A percentile compares a stretch with the other conserved stretches of the same genome.
These are phyloP conservation scores for Phoeniculus purpureus DNA, from an alignment of 2,797 vertebrate genomes.

Conservation along the genomic window DNA sequence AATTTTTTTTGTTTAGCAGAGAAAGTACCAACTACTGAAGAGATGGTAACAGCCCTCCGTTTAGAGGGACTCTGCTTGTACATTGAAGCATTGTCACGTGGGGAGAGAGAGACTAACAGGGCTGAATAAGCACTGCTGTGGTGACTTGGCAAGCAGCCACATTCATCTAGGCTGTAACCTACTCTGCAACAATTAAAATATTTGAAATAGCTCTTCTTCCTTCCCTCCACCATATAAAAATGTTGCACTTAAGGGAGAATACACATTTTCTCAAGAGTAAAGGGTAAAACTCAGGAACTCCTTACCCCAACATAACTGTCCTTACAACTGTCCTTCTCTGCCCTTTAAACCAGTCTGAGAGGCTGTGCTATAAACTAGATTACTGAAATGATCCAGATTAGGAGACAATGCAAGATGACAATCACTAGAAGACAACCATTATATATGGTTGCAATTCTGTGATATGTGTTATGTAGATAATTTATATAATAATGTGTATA, in stretches of 20 bases:
- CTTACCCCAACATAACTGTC: neutral
- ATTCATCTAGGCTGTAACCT: neutral
- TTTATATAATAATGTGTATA: too few species aligned
- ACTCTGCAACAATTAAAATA: neutral
- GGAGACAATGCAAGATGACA: neutral
- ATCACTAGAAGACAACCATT: neutral
- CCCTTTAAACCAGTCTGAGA: neutral
- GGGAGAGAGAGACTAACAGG: neutral
- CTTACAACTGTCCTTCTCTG: neutral
- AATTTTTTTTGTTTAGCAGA: constrained; percentile 11
- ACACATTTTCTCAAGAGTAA: neutral
- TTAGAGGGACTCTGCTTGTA: neutral
- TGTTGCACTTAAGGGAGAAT: neutral
- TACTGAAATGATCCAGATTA: neutral
- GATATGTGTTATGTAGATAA: too few species aligned
- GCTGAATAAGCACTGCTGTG: neutral
- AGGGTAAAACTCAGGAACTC: neutral
- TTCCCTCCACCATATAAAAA: neutral
- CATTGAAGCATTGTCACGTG: neutral
- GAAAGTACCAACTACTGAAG: constrained; percentile 15
- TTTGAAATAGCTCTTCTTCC: neutral
- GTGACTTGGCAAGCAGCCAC: neutral
- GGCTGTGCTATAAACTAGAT: neutral
- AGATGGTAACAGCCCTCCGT: neutral
- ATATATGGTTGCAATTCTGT: too few species aligned